phyloP scores from a whole-genome alignment of 2,888 invertebrate species.

The Thera obeliscata region DNA sequence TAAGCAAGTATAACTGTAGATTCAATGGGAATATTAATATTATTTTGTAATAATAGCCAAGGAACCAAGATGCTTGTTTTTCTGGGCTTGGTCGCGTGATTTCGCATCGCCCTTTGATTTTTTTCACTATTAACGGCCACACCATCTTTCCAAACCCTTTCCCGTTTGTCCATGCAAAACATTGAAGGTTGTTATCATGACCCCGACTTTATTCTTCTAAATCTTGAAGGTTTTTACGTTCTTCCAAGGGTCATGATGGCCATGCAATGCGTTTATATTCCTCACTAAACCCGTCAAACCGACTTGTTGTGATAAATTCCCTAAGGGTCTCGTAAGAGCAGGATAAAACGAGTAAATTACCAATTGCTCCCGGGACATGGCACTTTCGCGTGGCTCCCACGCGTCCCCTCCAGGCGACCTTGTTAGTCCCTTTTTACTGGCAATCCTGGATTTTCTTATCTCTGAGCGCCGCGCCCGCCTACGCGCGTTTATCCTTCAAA shows the following conservation, averaged over 20 bases:
- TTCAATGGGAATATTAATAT: too few species aligned
- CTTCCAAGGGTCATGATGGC: background rate
- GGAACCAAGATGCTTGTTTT: too few species aligned
- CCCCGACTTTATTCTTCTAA: background rate
- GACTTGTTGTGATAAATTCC: slow-evolving; percentile 21
- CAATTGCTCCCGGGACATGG: slow-evolving; percentile 47
- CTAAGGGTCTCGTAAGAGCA: slow-evolving; percentile 32
- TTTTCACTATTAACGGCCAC: too few species aligned
- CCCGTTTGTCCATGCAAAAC: too few species aligned
- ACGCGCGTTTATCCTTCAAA: slow-evolving; percentile 41
- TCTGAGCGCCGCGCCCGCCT: slow-evolving; percentile 53
- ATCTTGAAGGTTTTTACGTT: background rate
- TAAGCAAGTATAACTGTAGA: too few species aligned
- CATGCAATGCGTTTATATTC: slow-evolving; percentile 4
- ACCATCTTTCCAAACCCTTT: too few species aligned
- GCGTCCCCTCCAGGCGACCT: slow-evolving; percentile 34
- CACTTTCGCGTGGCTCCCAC: slow-evolving; percentile 44
- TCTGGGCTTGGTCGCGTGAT: too few species aligned
- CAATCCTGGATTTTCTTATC: slow-evolving; percentile 48
- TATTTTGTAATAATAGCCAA: too few species aligned
- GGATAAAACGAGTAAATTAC: slow-evolving; percentile 46
- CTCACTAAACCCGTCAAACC: slow-evolving; percentile 14
- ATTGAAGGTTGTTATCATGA: too few species aligned
- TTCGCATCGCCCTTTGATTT: too few species aligned
- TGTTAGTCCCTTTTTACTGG: slow-evolving; percentile 47